These are phyloP conservation scores for Silvanus unidentatus DNA, from an alignment of 2,888 invertebrate genomes.

Conservation along the genomic window DNA sequence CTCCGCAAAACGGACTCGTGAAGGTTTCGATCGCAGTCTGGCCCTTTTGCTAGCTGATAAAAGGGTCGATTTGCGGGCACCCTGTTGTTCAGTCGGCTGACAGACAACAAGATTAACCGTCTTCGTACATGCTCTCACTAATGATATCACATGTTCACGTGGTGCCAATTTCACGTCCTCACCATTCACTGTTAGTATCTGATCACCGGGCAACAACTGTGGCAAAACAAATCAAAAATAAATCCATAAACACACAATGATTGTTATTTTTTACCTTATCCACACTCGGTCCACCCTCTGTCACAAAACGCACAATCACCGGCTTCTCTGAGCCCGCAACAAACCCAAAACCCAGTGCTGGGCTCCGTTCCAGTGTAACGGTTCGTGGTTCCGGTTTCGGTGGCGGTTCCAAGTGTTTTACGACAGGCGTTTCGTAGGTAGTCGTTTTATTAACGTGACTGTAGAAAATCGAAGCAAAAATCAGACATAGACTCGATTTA, in stretches of 20 bases:
- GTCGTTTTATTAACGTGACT: constrained; percentile 85
- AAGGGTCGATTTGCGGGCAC: constrained; percentile 70
- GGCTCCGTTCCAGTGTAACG: constrained; percentile 67
- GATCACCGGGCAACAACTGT: constrained; percentile 81
- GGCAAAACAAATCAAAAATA: constrained; percentile 18
- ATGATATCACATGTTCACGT: constrained; percentile 81
- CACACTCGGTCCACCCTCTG: constrained; percentile 87
- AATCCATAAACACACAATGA: constrained; percentile 6
- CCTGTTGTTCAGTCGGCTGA: constrained; percentile 61
- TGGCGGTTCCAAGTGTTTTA: constrained; percentile 57
- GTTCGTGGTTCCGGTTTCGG: constrained; percentile 70
- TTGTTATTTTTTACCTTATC: constrained; percentile 62
- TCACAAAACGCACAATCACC: constrained; percentile 83
- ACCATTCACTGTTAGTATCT: constrained; percentile 84
- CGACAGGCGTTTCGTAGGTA: constrained; percentile 77
- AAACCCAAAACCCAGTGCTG: constrained; percentile 85
- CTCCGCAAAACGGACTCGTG: constrained; percentile 83
- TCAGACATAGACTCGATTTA: too few relatives aligned
- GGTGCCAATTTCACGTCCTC: constrained; percentile 83
- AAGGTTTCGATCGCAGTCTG: constrained; percentile 71
- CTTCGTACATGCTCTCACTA: constrained; percentile 75
- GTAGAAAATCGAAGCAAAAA: constrained; percentile 35
- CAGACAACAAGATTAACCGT: constrained; percentile 74
- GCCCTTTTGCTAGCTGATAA: constrained; percentile 85
- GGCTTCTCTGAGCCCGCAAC: constrained; percentile 93